phyloP scores from a whole-genome alignment of 2,797 vertebrate genomes.

The Coreius guichenoti region DNA sequence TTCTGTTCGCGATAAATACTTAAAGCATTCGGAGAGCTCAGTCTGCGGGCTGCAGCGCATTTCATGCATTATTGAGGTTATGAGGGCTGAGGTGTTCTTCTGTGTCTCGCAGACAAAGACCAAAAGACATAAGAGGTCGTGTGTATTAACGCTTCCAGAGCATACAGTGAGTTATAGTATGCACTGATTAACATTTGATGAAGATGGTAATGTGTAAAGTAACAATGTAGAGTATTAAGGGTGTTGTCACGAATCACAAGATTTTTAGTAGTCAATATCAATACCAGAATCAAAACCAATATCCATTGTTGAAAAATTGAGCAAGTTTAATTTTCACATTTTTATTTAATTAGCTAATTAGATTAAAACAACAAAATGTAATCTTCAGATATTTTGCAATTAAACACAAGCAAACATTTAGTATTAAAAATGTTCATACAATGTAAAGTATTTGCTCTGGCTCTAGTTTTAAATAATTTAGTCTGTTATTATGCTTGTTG shows the following conservation, averaged over 20 bases:
- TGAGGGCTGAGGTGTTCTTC: conserved; percentile 63
- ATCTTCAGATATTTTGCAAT: not conserved
- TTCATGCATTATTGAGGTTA: conserved; percentile 71
- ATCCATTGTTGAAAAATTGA: not conserved
- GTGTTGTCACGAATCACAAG: not conserved
- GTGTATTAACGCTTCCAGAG: conserved; percentile 5
- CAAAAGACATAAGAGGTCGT: conserved; percentile 44
- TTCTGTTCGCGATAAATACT: conserved; percentile 65
- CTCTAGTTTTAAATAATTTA: no score
- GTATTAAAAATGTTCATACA: no score
- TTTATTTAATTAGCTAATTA: not conserved
- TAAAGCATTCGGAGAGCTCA: conserved; percentile 55
- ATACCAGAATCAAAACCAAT: not conserved
- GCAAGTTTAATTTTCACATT: not conserved
- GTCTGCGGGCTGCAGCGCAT: conserved; percentile 58
- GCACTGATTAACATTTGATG: not conserved
- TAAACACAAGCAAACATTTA: not conserved
- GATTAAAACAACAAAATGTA: not conserved
- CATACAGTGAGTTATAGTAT: conserved; percentile 6
- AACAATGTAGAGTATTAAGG: not conserved
- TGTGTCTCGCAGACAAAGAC: conserved; percentile 55
- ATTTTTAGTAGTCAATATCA: not conserved
- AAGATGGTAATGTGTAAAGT: not conserved
- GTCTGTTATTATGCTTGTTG: no score
- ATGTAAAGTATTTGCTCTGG: no score